Base-by-base conservation (phyloP, 2,113 vertebrate genomes). In the Corydoras maculifer region DNA sequence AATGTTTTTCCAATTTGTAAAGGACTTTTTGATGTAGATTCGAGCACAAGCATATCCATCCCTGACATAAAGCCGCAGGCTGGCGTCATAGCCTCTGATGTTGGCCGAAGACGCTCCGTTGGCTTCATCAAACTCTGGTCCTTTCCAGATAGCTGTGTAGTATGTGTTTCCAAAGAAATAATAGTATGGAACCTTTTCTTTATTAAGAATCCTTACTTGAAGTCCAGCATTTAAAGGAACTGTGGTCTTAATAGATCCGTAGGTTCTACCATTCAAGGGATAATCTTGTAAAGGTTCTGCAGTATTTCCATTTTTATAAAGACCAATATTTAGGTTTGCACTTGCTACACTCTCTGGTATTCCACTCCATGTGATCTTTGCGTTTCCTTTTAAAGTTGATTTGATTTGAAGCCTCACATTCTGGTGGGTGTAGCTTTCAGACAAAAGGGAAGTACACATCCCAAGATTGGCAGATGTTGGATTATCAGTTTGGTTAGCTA, bases 11-110 rank as follows among this genome's bases (percentile, higher is more conserved):
- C 72, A 78, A 4, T 58, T 8, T 1, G 2, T 62, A 8, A 73
- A 78, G 48, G 68, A 62, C 31, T 71, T 78, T 6, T 54, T 67
- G 57, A 74, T 51, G 50, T 66, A 78, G 30, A 74, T 67, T 58
- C 71, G 59, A 50, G 76, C 72, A 6, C 62, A 48, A 6, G 72
- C 76, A 4, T 71, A 67, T 2, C 72, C 72, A 2, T 68, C 43
- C 59, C 48, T 51, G 12, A 35, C 9, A 9, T 59, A 68, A 12
- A 78, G 68, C 63, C 63, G 72, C 14, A 74, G 18, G 12, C 63
- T 48, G 30, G 63, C 48, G 3, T 63, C 15, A 51, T 60, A 62
- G 5, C 58, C 68, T 57, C 15, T 50, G 5, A 70, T 67, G 4
- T 12, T 13, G 3, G 3, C 31, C 1, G 72, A 68, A 5, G 69